Percentiles rank a stretch among this genome's conserved stretches.
These are phyloP conservation scores for Rhinoraja longicauda DNA, from an alignment of 2,797 vertebrate species.

Conservation along the genomic window DNA sequence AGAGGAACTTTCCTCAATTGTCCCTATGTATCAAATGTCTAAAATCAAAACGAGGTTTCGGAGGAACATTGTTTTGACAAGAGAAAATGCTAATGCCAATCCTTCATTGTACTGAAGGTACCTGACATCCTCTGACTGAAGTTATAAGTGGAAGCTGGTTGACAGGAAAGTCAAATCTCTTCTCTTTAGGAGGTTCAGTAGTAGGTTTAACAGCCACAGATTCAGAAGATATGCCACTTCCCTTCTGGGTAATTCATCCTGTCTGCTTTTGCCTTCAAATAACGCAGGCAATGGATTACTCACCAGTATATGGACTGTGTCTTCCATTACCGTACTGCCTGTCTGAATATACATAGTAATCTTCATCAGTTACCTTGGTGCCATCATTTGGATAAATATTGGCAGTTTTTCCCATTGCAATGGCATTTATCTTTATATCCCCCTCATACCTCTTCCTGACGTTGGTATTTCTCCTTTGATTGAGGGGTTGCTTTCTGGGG, in stretches of 20 bases:
- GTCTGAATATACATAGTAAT: background rate
- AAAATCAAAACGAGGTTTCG: background rate
- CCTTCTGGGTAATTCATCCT: background rate
- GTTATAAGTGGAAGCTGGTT: background rate
- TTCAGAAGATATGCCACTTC: too few relatives aligned
- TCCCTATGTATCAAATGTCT: background rate
- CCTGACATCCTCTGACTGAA: background rate
- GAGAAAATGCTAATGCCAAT: too few relatives aligned
- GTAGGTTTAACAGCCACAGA: background rate
- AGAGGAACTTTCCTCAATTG: background rate
- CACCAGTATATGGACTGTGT: background rate
- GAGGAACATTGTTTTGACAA: too few relatives aligned
- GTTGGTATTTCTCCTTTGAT: background rate
- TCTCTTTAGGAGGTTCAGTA: background rate
- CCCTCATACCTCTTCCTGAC: background rate
- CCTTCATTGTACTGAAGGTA: background rate
- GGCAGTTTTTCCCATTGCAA: background rate
- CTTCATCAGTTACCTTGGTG: background rate
- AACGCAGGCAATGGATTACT: background rate
- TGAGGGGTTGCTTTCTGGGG: background rate
- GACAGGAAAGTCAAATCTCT: background rate
- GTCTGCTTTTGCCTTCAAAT: background rate
- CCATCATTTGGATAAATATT: background rate
- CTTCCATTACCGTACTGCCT: background rate
- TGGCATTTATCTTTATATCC: background rate